phyloP scores from a whole-genome alignment of 92 coral and sea anemone species.

The Epizoanthus fatuus region DNA sequence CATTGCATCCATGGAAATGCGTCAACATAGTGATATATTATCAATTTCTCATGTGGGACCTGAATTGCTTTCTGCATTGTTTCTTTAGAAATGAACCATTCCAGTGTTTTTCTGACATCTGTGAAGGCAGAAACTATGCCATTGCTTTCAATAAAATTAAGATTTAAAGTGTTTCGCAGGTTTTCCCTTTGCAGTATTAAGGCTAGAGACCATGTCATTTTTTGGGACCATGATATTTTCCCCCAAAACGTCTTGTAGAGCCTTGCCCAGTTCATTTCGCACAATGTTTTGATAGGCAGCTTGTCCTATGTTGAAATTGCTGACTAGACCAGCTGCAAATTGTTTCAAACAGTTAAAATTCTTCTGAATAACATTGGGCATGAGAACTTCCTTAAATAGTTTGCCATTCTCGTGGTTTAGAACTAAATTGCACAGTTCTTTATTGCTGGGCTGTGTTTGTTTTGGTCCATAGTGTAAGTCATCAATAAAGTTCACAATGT shows the following conservation, averaged over 20 bases:
- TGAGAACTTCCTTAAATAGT: slow-evolving; percentile 37
- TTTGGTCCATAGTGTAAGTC: no score
- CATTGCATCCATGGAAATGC: slow-evolving; percentile 46
- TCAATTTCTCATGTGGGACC: slow-evolving; percentile 30
- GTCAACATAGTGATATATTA: slow-evolving; percentile 35
- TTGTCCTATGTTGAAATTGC: slow-evolving; percentile 27
- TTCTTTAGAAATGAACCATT: no score
- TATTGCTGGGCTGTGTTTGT: no score
- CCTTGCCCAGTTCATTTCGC: slow-evolving; percentile 53
- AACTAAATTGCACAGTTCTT: no score
- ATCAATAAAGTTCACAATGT: no score
- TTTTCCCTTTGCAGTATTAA: slow-evolving; percentile 22
- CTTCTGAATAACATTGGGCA: slow-evolving; percentile 45
- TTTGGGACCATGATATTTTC: slow-evolving; percentile 54
- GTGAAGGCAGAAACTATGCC: no score
- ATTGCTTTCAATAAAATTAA: no score
- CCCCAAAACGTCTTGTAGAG: slow-evolving; percentile 36
- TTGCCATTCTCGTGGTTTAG: slow-evolving; percentile 21
- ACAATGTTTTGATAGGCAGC: slow-evolving; percentile 42
- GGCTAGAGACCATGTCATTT: slow-evolving; percentile 8
- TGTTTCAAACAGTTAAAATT: slow-evolving; percentile 17
- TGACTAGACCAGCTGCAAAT: slow-evolving; percentile 43
- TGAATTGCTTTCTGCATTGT: not conserved
- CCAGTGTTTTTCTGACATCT: no score
- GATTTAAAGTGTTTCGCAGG: not conserved